phyloP scores from a whole-genome alignment of 1,140 invertebrate genomes.

The Diorhabda elongata region DNA sequence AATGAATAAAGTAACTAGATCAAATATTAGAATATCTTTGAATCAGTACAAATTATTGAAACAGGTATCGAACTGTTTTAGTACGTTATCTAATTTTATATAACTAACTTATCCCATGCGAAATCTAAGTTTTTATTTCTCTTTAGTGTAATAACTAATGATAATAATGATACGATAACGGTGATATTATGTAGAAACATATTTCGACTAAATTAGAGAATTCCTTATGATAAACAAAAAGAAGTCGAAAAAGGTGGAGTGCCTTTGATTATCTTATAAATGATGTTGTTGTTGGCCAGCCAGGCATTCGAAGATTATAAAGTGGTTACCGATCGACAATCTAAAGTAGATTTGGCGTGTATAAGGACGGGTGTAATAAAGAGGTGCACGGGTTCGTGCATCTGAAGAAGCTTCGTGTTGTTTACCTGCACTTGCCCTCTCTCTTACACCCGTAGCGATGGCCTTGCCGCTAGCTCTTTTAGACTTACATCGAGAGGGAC shows the following conservation, averaged over 20 bases:
- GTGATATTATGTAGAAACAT: too few species aligned
- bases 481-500: conserved; percentile 7
- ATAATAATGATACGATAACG: too few species aligned
- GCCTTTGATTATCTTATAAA: conserved; percentile 7
- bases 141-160: too few species aligned
- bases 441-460: background rate
- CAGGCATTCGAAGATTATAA: conserved; percentile 7
- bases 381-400: conserved; percentile 4
- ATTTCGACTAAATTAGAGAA: too few species aligned
- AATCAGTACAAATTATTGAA: too few species aligned
- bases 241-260: background rate
- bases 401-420: conserved; percentile 10
- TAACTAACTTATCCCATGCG: too few species aligned
- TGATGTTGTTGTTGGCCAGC: conserved; percentile 4
- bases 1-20: too few species aligned
- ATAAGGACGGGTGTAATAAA: conserved; percentile 8
- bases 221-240: too few species aligned
- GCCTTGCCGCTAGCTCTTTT: conserved; percentile 15
- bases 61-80: too few species aligned
- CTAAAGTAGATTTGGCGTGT: conserved; percentile 14
- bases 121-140: too few species aligned
- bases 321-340: conserved; percentile 15
- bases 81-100: too few species aligned
- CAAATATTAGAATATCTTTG: too few species aligned
- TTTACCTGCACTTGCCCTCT: background rate